Conservation (phyloP, 2,113 vertebrate genomes). For the Plecotus auritus region DNA sequence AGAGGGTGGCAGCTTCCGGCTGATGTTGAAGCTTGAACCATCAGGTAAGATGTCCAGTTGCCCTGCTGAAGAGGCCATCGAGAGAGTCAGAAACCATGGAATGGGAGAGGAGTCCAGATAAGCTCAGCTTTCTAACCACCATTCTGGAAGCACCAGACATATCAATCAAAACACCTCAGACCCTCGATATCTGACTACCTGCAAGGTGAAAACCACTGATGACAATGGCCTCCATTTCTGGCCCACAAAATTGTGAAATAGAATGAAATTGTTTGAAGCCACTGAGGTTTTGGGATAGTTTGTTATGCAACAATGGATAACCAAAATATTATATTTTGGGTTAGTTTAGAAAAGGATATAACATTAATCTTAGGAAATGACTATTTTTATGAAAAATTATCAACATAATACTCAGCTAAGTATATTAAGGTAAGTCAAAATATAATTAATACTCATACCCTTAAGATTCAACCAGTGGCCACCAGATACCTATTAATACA, state of each 20-base stretch:
- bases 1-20: neutral
- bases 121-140: neutral
- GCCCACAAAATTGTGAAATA: neutral
- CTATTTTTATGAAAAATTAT: neutral
- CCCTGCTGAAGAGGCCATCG: neutral
- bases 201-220: too few relatives aligned
- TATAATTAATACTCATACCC: neutral
- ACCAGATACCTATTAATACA: neutral
- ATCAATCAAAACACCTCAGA: neutral
- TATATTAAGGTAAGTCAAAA: neutral
- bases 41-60: accelerated
- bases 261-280: neutral
- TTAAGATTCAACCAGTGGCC: neutral
- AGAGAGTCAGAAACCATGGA: too few relatives aligned
- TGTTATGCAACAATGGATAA: neutral
- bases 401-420: neutral
- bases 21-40: neutral
- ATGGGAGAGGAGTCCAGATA: neutral
- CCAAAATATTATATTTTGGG: neutral
- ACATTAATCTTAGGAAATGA: neutral
- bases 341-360: neutral
- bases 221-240: neutral
- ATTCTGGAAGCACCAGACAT: neutral
- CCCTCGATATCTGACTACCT: too few relatives aligned
- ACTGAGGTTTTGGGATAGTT: neutral